Evolutionary conservation across 2,888 invertebrate genomes (phyloP), one percentile per base, ranked within the genome.

Genomic region (Suillia variegata): DNA sequence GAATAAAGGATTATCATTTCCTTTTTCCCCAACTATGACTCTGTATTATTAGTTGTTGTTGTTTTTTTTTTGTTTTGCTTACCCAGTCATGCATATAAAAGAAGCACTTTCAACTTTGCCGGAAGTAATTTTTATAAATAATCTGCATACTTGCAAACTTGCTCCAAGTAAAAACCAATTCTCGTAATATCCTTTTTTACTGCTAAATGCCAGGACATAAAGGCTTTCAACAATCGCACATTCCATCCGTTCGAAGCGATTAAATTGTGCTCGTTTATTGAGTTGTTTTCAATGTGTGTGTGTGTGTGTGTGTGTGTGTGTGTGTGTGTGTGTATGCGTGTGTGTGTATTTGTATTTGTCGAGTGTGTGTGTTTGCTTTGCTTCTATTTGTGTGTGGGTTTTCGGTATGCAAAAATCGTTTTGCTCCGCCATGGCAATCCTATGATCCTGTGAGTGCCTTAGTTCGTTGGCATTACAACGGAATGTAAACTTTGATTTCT

Each of bases 211-310:
- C 20, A 4, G 8, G 45, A 18, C 45, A 45, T 20, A 20, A 45
- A 45, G 20, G 45, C 45, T 18, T 45, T 45, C 45, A 45, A 45
- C 20, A 45, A 20, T 45, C 45, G 45, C 45, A 45, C 45, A 45
- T 45, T 45, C 51, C 45, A 57, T 31, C 47, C 71, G 66, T 74
- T 73, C 71, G 72, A 73, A 74, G 70, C 74, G 72, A 74, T 74
- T 70, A 73, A 71, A 73, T 73, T 73, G 73, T 74, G 68, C 72
- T 73, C 72, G 74, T 73, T 73, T 73, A 74, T 73, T 73, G 74
- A 73, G 74, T 74, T 73, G 72, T 74, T 31, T 34, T 50, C 24
- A 21, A 50, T 50, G 50, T n/a, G n/a, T n/a, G n/a, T n/a, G n/a
- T n/a, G n/a, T n/a, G n/a, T n/a, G n/a, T n/a, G n/a, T n/a, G n/a